phyloP scores from a whole-genome alignment of 2,113 vertebrate species.

The Ramphastos sulfuratus region DNA sequence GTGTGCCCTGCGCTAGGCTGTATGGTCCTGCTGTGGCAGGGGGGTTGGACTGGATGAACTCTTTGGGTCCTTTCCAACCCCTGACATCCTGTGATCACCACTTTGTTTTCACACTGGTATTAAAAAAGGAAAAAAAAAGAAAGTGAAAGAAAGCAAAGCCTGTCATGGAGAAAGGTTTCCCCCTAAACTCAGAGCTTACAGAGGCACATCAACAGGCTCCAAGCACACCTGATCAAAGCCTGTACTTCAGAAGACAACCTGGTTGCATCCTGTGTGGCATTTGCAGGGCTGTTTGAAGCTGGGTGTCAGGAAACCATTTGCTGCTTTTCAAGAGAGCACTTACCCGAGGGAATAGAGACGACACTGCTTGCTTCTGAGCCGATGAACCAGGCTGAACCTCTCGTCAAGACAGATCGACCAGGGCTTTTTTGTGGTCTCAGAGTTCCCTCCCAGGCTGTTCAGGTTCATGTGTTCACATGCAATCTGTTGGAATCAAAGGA shows the following conservation, averaged over 20 bases:
- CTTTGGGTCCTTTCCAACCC: no score
- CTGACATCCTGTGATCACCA: neutral
- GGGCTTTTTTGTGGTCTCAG: conserved; percentile 55
- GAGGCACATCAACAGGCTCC: neutral
- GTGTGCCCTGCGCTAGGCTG: no score
- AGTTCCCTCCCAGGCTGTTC: conserved; percentile 37
- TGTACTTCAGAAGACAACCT: neutral
- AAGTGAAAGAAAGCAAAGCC: neutral
- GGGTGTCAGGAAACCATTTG: neutral
- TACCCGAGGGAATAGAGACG: conserved; percentile 85
- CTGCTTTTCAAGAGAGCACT: conserved; percentile 24
- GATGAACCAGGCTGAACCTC: conserved; percentile 79
- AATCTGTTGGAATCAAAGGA: conserved; percentile 76
- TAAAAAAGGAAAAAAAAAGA: neutral
- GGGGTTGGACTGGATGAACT: no score
- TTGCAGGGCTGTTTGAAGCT: neutral
- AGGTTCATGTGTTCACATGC: conserved; percentile 69
- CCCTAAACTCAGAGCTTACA: neutral
- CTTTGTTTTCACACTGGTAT: neutral
- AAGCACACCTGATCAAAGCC: neutral
- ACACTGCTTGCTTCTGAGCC: conserved; percentile 79
- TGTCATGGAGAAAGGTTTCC: neutral
- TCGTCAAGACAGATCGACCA: conserved; percentile 84
- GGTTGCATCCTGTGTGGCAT: neutral
- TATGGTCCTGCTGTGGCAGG: no score